phyloP scores from a whole-genome alignment of 2,888 invertebrate genomes.

The Lepidochitona cinerea region DNA sequence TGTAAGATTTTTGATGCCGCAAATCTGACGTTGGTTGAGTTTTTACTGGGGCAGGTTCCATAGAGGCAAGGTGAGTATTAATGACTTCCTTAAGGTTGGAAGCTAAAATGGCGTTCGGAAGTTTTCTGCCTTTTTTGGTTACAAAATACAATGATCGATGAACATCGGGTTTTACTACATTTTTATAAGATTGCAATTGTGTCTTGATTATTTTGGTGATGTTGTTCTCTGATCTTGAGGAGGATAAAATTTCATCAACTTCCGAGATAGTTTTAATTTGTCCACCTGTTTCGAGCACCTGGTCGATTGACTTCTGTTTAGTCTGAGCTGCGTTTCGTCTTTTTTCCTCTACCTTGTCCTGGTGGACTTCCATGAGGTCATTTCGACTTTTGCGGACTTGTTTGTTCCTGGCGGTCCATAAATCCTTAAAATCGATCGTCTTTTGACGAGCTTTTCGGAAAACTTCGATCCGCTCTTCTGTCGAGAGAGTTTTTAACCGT shows the following conservation, averaged over 20 bases:
- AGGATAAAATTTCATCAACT: not conserved
- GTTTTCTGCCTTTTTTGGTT: not conserved
- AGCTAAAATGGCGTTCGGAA: not conserved
- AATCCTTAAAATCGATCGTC: not conserved
- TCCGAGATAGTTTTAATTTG: not conserved
- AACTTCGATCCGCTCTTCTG: not conserved
- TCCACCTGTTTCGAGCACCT: not conserved
- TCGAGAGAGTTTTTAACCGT: not conserved
- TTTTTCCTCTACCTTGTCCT: not conserved
- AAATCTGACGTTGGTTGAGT: not conserved
- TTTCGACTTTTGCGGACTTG: not conserved
- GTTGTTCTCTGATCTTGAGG: not conserved
- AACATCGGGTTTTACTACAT: not conserved
- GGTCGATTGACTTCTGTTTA: not conserved
- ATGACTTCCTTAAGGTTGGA: not conserved
- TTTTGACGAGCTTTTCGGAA: not conserved
- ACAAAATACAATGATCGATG: not conserved
- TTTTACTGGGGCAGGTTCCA: not conserved
- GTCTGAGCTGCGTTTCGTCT: not conserved
- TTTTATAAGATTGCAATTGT: not conserved
- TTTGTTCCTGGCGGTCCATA: not conserved
- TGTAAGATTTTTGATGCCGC: not conserved
- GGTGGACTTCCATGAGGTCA: not conserved
- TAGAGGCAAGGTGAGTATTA: not conserved
- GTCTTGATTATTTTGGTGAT: not conserved